A percentile compares a stretch with the other conserved stretches of the same genome.
Conservation (phyloP, 2,797 vertebrate species). For the Percopsis omiscomaycus region DNA sequence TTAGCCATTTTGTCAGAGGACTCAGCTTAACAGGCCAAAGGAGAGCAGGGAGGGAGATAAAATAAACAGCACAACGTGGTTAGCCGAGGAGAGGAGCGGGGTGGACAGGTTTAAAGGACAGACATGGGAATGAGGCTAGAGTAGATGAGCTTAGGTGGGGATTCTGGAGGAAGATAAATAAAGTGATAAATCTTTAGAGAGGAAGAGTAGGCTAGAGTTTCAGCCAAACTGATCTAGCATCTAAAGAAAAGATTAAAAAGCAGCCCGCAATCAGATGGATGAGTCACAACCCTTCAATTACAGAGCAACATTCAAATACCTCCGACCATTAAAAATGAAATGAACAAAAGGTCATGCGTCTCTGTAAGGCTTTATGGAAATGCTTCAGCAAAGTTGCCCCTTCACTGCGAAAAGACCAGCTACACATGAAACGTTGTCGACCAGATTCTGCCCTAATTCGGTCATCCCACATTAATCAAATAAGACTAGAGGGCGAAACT, state of each 20-base stretch:
- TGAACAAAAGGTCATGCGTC: no score
- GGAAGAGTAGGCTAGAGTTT: conserved; percentile 21
- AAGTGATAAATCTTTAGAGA: conserved; percentile 19
- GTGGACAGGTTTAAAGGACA: conserved; percentile 19
- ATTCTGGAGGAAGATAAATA: neutral
- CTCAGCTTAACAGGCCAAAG: conserved; percentile 92
- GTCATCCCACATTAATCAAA: conserved; percentile 8
- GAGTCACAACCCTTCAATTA: conserved; percentile 11
- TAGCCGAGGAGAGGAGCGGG: conserved; percentile 66
- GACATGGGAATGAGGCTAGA: conserved; percentile 20
- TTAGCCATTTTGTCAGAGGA: conserved; percentile 99
- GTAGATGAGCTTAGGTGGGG: conserved; percentile 31
- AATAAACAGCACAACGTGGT: conserved; percentile 82
- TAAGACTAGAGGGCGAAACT: conserved; percentile 3
- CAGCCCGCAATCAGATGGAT: neutral
- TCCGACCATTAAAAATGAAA: no score
- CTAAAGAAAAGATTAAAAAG: conserved; percentile 9
- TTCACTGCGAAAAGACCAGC: neutral
- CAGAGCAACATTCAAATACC: conserved; percentile 6
- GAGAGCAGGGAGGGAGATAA: conserved; percentile 79
- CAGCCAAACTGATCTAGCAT: conserved; percentile 35
- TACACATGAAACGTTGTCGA: neutral
- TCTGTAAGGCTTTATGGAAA: neutral
- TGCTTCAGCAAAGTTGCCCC: neutral
- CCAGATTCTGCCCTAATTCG: conserved; percentile 5